A percentile compares a stretch with the other conserved stretches of the same genome.
These are phyloP conservation scores for Rousettus leschenaultii DNA, from an alignment of 2,113 vertebrate genomes.

Conservation along the genomic window DNA sequence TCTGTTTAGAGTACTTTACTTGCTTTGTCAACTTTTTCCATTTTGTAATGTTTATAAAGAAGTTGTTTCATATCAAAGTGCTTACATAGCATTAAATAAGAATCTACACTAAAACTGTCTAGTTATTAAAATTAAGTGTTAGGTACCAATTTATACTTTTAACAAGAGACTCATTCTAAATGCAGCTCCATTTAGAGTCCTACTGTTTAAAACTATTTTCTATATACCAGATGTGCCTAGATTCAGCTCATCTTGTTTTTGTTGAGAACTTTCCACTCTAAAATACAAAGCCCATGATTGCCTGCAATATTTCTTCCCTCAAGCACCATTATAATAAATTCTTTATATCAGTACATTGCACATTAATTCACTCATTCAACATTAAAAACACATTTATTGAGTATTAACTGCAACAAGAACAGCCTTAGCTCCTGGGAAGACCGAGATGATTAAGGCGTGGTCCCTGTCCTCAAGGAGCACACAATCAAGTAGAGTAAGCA, in stretches of 20 bases:
- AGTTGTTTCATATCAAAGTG: neutral
- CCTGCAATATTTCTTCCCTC: neutral
- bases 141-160: neutral
- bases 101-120: neutral
- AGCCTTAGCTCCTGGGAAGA: neutral
- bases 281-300: neutral
- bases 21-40: neutral
- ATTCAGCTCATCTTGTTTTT: neutral
- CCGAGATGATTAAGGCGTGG: neutral
- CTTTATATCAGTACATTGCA: neutral
- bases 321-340: neutral
- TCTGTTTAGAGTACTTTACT: neutral
- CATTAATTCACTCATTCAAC: neutral
- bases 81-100: neutral
- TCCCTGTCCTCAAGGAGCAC: neutral
- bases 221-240: neutral
- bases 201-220: neutral
- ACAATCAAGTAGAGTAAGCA: neutral
- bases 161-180: neutral
- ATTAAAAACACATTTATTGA: neutral
- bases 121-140: conserved; percentile 24
- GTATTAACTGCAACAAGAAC: neutral
- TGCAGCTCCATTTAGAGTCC: neutral
- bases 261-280: neutral
- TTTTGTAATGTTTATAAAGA: neutral